Evolutionary conservation across 2,888 invertebrate species (phyloP).

Genomic region (Ephialtes manifestator): DNA sequence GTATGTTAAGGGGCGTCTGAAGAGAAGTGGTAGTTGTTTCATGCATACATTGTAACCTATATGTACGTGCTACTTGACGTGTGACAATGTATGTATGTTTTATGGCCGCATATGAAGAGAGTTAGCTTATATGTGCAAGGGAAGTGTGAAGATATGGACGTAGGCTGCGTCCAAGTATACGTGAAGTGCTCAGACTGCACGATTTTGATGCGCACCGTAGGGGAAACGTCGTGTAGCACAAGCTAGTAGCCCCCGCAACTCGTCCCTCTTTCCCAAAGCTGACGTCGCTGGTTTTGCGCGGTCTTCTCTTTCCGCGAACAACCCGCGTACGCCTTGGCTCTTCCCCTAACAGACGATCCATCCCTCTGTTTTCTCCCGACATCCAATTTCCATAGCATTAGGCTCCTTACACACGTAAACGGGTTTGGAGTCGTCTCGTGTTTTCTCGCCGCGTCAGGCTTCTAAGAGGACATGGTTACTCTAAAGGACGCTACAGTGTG

Average conservation of each 20-base stretch:
- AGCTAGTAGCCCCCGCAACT: not conserved
- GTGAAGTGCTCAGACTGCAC: constrained; percentile 1
- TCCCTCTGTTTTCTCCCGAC: constrained; percentile 80
- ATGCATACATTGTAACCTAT: not conserved
- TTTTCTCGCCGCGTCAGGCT: constrained; percentile 65
- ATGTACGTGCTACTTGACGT: not conserved
- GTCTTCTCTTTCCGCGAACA: constrained; percentile 1
- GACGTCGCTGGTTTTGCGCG: not conserved
- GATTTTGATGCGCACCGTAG: constrained; percentile 1
- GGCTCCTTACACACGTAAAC: constrained; percentile 77
- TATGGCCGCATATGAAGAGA: not conserved
- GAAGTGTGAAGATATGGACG: not conserved
- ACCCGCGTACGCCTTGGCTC: constrained; percentile 6
- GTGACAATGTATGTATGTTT: not conserved
- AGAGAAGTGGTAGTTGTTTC: not conserved
- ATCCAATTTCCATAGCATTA: constrained; percentile 85
- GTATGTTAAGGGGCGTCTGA: not conserved
- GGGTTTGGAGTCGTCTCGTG: constrained; percentile 68
- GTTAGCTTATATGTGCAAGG: not conserved
- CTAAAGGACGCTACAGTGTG: not conserved
- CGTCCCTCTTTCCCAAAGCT: not conserved
- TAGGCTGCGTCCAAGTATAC: not conserved
- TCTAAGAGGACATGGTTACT: constrained; percentile 39
- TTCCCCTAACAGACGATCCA: constrained; percentile 68
- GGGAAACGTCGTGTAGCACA: not conserved